phyloP scores from a whole-genome alignment of 1,140 invertebrate species.

The Drosophila kepulauana region DNA sequence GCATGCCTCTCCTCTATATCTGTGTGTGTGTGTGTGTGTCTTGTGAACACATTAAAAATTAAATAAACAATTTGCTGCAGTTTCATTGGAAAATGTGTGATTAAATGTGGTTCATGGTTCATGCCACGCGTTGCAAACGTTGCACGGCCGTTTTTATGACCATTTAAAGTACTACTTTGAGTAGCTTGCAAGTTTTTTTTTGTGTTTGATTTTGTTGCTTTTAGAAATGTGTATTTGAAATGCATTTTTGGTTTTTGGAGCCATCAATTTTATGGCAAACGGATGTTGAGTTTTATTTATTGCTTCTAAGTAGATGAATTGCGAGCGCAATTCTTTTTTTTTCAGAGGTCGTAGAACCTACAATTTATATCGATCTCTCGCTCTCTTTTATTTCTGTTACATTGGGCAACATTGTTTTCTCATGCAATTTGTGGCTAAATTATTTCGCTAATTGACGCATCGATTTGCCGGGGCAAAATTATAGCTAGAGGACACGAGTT shows the following conservation, averaged over 20 bases:
- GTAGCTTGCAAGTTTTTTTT: constrained; percentile 35
- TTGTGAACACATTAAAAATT: constrained; percentile 75
- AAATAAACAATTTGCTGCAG: constrained; percentile 83
- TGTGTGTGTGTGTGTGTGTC: constrained; percentile 15
- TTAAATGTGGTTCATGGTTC: constrained; percentile 62
- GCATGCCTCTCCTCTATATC: constrained; percentile 1
- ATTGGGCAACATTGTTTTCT: constrained; percentile 43
- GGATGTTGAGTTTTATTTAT: constrained; percentile 67
- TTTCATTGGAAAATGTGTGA: constrained; percentile 82
- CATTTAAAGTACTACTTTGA: constrained; percentile 41
- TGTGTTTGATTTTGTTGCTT: too few species aligned
- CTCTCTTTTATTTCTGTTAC: not conserved
- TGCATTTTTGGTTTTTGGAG: constrained; percentile 71
- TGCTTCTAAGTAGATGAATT: constrained; percentile 44
- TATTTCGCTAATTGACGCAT: constrained; percentile 59
- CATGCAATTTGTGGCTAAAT: constrained; percentile 63
- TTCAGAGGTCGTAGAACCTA: not conserved
- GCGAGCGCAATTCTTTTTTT: not conserved
- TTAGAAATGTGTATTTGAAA: constrained; percentile 62
- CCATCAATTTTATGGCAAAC: constrained; percentile 80
- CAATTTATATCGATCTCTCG: not conserved
- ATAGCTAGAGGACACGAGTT: constrained; percentile 61
- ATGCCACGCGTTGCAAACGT: constrained; percentile 22
- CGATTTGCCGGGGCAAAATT: constrained; percentile 28
- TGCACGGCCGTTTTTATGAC: constrained; percentile 54